A percentile compares a stretch with the other conserved stretches of the same genome.
Evolutionary conservation across 2,888 invertebrate species (phyloP).

Genomic region (Ischnus inquisitorius): DNA sequence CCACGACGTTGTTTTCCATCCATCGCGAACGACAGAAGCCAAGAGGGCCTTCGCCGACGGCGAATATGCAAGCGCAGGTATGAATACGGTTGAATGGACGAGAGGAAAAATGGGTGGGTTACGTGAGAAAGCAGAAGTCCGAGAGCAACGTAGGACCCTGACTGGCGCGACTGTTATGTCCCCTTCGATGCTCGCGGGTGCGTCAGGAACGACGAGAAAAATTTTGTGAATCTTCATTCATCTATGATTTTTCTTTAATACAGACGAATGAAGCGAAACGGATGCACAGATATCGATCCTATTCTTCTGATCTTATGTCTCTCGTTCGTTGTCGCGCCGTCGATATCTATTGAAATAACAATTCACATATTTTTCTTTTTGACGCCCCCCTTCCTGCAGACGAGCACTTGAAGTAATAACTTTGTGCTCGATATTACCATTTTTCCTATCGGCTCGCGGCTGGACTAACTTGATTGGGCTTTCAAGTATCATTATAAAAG

Average conservation of each 20-base stretch:
- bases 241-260: background rate
- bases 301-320: background rate
- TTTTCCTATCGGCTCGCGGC: background rate
- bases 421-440: background rate
- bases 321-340: background rate
- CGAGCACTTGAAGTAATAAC: conserved; percentile 16
- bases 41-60: background rate
- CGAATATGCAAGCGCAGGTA: background rate
- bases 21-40: background rate
- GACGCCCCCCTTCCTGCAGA: background rate
- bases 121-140: background rate
- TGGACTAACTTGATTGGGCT: background rate
- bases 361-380: conserved; percentile 1
- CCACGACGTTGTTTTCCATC: background rate
- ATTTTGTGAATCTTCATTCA: conserved; percentile 17
- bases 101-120: background rate
- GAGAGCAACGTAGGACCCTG: conserved; percentile 5
- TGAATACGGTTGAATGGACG: background rate
- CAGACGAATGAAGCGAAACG: background rate
- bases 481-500: background rate
- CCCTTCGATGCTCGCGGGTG: background rate
- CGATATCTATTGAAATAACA: conserved; percentile 22
- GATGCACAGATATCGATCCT: conserved; percentile 3
- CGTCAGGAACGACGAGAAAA: background rate
- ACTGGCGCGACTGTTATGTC: background rate